A percentile compares a stretch with the other conserved stretches of the same genome.
Conservation (phyloP, 1,140 invertebrate species). For the Drosophila triauraria region DNA sequence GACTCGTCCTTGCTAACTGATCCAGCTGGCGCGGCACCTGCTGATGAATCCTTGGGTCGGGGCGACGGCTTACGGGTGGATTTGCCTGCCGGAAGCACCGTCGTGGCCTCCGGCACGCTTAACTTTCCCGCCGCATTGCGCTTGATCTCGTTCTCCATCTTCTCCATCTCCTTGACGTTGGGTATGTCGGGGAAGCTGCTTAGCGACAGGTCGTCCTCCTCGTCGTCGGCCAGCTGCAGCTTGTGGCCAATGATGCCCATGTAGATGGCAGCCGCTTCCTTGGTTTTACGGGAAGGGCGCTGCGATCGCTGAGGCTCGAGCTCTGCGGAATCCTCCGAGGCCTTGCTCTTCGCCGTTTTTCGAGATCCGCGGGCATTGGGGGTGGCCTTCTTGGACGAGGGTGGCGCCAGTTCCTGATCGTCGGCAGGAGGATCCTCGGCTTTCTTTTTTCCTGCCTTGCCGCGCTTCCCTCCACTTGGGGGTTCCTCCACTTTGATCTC, state of each 20-base stretch:
- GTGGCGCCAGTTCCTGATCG: conserved; percentile 54
- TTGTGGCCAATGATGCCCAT: conserved; percentile 91
- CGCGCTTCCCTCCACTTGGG: conserved; percentile 26
- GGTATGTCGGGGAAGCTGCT: conserved; percentile 90
- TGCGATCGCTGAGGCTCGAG: conserved; percentile 58
- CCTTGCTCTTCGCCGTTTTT: conserved; percentile 54
- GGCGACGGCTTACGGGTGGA: conserved; percentile 47
- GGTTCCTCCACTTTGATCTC: conserved; percentile 31
- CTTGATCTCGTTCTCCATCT: conserved; percentile 88
- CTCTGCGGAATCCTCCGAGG: conserved; percentile 16
- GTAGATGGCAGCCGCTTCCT: conserved; percentile 90
- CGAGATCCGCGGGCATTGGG: conserved; percentile 49
- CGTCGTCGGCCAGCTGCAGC: conserved; percentile 87
- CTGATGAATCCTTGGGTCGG: conserved; percentile 10
- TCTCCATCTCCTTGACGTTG: conserved; percentile 87
- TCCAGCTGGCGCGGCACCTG: conserved; percentile 9
- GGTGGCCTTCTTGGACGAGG: conserved; percentile 54
- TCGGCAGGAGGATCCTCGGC: conserved; percentile 33
- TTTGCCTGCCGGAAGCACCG: conserved; percentile 27
- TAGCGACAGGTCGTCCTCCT: conserved; percentile 88
- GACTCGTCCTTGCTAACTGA: conserved; percentile 1
- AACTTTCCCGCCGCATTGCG: conserved; percentile 84
- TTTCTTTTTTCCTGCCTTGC: conserved; percentile 55
- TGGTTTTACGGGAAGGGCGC: conserved; percentile 90
- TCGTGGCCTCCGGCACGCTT: conserved; percentile 32